These are phyloP conservation scores for Lydus trimaculatus DNA, from an alignment of 2,888 invertebrate species.

Conservation along the genomic window DNA sequence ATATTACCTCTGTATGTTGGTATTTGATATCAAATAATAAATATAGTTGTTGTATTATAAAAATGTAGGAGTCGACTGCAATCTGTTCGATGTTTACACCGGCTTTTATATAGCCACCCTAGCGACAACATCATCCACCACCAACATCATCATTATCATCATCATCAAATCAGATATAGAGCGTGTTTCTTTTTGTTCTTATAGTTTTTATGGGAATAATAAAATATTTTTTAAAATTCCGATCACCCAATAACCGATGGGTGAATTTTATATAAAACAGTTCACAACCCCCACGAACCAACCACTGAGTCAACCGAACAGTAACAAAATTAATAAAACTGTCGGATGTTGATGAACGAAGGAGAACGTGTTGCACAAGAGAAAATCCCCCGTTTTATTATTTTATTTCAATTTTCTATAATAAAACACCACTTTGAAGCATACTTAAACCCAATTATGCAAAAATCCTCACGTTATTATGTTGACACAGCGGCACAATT, in stretches of 20 bases:
- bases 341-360: background rate
- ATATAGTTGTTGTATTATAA: background rate
- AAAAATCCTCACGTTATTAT: background rate
- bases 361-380: background rate
- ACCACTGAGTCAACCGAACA: background rate
- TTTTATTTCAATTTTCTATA: too few relatives aligned
- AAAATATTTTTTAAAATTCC: conserved; percentile 1
- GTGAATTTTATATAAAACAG: background rate
- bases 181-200: background rate
- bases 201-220: background rate
- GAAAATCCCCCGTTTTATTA: background rate
- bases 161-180: background rate
- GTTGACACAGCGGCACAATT: background rate
- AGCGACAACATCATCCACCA: background rate
- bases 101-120: conserved; percentile 1
- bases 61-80: background rate
- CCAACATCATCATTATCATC: background rate
- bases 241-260: background rate
- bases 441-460: background rate
- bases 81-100: background rate
- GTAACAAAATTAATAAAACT: conserved; percentile 3
- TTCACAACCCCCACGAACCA: background rate
- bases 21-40: background rate
- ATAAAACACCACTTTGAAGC: background rate
- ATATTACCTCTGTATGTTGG: background rate